Percentiles rank a stretch among this genome's conserved stretches.
These are phyloP conservation scores for Torymus tubicola DNA, from an alignment of 2,888 invertebrate genomes.

Conservation along the genomic window DNA sequence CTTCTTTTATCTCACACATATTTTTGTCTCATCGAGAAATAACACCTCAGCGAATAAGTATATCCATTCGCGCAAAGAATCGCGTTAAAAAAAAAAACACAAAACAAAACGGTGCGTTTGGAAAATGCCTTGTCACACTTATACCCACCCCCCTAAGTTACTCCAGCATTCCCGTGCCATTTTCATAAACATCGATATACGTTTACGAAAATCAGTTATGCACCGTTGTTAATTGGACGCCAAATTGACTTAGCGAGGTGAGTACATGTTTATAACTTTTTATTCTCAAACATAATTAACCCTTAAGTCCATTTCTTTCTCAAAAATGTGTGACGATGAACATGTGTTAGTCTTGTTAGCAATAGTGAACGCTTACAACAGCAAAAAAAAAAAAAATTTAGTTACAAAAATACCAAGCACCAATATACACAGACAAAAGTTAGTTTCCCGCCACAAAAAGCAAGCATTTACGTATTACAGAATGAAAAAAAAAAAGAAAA, in stretches of 20 bases:
- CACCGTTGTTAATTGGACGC: slow-evolving; percentile 54
- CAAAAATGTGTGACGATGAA: slow-evolving; percentile 45
- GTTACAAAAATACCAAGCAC: slow-evolving; percentile 10
- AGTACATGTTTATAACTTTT: slow-evolving; percentile 44
- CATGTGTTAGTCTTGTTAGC: slow-evolving; percentile 46
- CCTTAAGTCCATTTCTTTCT: slow-evolving; percentile 17
- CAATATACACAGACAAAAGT: background rate
- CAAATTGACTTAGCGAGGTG: slow-evolving; percentile 56
- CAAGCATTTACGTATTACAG: slow-evolving; percentile 28
- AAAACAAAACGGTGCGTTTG: slow-evolving; percentile 9
- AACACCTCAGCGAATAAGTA: background rate
- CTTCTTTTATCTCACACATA: slow-evolving; percentile 18
- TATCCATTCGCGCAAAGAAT: no score
- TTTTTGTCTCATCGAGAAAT: slow-evolving; percentile 19
- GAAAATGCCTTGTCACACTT: slow-evolving; percentile 76
- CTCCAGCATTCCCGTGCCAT: slow-evolving; percentile 60
- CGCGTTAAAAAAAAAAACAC: background rate
- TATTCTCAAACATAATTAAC: slow-evolving; percentile 28
- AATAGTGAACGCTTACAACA: slow-evolving; percentile 32
- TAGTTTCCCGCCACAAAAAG: slow-evolving; percentile 10
- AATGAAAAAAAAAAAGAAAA: background rate
- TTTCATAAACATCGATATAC: slow-evolving; percentile 49
- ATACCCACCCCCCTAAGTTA: slow-evolving; percentile 71
- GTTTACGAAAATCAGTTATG: slow-evolving; percentile 50
- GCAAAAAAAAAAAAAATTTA: slow-evolving; percentile 21